A percentile compares a stretch with the other conserved stretches of the same genome.
phyloP scores from a whole-genome alignment of 1,140 invertebrate genomes.

The Scaptomyza graminum region DNA sequence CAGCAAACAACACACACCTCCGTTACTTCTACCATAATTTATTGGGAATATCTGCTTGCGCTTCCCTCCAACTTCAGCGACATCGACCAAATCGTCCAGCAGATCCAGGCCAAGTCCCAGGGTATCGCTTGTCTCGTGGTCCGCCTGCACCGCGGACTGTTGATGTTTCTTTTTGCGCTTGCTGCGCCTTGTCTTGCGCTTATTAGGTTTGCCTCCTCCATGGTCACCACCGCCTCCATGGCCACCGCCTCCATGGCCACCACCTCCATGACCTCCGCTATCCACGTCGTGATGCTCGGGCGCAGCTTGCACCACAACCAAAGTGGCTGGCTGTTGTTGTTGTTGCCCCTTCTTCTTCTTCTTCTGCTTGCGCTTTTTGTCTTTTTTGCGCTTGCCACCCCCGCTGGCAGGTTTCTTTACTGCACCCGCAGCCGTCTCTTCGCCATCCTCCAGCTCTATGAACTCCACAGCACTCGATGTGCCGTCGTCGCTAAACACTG shows the following conservation, averaged over 20 bases:
- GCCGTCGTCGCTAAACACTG: constrained; percentile 40
- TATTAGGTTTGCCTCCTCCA: constrained; percentile 43
- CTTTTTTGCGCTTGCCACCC: constrained; percentile 64
- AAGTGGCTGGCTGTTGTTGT: constrained; percentile 63
- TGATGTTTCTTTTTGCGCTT: constrained; percentile 71
- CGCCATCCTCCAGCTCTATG: constrained; percentile 69
- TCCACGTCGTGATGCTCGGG: constrained; percentile 68
- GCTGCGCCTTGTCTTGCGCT: constrained; percentile 60
- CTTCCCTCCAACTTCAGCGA: constrained; percentile 54
- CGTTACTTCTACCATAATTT: constrained; percentile 83
- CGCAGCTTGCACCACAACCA: constrained; percentile 71
- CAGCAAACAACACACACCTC: constrained; percentile 83
- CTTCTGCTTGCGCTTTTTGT: constrained; percentile 53
- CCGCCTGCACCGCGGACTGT: constrained; percentile 33
- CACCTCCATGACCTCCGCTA: constrained; percentile 34
- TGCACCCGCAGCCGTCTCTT: constrained; percentile 37
- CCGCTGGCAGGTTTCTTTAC: constrained; percentile 61
- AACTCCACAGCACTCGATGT: constrained; percentile 63
- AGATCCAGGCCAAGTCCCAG: constrained; percentile 66
- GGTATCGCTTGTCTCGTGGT: constrained; percentile 63
- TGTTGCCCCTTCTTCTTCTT: constrained; percentile 57
- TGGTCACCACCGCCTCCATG: constrained; percentile 42
- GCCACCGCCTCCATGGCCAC: constrained; percentile 45
- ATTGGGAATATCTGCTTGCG: constrained; percentile 73
- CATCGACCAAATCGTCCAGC: constrained; percentile 70